These are phyloP conservation scores for Nycticorax nycticorax DNA, from an alignment of 2,113 vertebrate species.

Conservation along the genomic window DNA sequence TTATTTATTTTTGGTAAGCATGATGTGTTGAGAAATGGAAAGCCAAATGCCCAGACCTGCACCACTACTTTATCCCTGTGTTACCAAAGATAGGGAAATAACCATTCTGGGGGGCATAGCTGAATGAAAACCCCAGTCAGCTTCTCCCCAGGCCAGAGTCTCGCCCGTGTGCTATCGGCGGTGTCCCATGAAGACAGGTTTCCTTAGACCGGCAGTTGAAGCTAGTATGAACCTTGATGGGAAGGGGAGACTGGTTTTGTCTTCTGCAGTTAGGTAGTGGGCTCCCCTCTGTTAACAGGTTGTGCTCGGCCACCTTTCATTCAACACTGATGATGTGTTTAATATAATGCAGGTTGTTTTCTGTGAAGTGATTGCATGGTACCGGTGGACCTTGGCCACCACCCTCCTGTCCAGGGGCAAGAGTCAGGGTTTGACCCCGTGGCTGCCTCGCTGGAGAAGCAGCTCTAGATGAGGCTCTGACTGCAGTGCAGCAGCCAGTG, in stretches of 20 bases:
- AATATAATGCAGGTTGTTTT: not conserved
- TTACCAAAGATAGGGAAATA: not conserved
- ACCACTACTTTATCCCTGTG: not conserved
- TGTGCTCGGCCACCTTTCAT: not conserved
- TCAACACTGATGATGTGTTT: rapidly evolving
- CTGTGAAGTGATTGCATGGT: rapidly evolving
- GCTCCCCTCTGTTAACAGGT: not conserved
- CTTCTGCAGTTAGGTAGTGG: not conserved
- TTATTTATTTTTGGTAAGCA: not conserved
- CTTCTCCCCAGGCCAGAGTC: not conserved
- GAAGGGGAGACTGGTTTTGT: not conserved
- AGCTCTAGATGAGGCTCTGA: not conserved
- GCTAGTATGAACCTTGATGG: not conserved
- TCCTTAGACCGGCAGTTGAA: not conserved
- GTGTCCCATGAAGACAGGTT: not conserved
- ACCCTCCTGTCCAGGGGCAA: too few relatives aligned
- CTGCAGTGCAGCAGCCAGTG: rapidly evolving
- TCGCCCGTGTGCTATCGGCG: not conserved
- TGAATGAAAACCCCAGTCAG: not conserved
- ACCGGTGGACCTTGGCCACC: not conserved
- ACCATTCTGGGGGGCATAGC: not conserved
- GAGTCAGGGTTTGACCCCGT: rapidly evolving
- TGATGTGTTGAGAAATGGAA: not conserved
- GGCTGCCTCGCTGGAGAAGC: not conserved
- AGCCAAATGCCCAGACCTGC: not conserved